phyloP scores from a whole-genome alignment of 2,888 invertebrate species.

The Habroteleia sp. region DNA sequence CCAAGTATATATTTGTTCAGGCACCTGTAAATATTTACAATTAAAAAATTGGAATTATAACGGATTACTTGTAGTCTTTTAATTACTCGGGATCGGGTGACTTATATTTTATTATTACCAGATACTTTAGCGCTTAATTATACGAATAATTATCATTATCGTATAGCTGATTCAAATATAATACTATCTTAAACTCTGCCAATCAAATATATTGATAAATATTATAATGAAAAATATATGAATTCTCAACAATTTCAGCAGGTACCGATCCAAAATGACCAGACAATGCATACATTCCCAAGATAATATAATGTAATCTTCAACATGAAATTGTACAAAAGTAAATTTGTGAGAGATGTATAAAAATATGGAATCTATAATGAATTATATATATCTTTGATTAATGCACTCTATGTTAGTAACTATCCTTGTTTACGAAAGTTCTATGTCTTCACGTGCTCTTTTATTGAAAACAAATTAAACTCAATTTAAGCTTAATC shows the following conservation, averaged over 20 bases:
- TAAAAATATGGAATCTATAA: slow-evolving; percentile 69
- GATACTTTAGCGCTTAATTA: slow-evolving; percentile 12
- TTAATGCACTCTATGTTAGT: slow-evolving; percentile 64
- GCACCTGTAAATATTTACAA: slow-evolving; percentile 80
- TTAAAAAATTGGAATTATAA: slow-evolving; percentile 69
- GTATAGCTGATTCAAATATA: slow-evolving; percentile 1
- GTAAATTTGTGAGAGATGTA: slow-evolving; percentile 65
- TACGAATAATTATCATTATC: slow-evolving; percentile 6
- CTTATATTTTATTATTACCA: slow-evolving; percentile 1
- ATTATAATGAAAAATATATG: slow-evolving; percentile 32
- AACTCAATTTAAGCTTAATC: not conserved
- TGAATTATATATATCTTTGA: slow-evolving; percentile 66
- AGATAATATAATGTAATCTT: slow-evolving; percentile 13
- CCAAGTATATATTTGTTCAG: slow-evolving; percentile 76
- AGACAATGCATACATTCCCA: slow-evolving; percentile 13
- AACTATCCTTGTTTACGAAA: slow-evolving; percentile 33
- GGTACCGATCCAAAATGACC: slow-evolving; percentile 6
- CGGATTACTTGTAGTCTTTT: slow-evolving; percentile 23
- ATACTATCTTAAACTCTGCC: slow-evolving; percentile 18
- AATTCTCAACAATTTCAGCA: slow-evolving; percentile 31
- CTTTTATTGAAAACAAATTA: not conserved
- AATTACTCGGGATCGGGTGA: slow-evolving; percentile 15
- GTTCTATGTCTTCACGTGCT: slow-evolving; percentile 3
- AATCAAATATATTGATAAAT: slow-evolving; percentile 26
- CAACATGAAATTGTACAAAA: slow-evolving; percentile 63